Evolutionary conservation across 2,888 invertebrate species (phyloP).

Genomic region (Leucophora obtusa): DNA sequence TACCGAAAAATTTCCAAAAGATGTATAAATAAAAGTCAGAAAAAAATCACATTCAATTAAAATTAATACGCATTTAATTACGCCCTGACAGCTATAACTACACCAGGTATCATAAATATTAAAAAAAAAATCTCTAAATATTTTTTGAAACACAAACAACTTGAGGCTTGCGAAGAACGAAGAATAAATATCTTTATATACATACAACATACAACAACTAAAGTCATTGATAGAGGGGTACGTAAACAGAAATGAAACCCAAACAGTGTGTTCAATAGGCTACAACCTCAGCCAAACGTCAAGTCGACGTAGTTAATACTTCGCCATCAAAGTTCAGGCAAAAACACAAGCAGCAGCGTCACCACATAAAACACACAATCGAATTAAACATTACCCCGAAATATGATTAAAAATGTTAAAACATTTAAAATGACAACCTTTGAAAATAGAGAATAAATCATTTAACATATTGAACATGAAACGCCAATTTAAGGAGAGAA

Average conservation of each 20-base stretch:
- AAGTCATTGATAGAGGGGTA: slow-evolving; percentile 11
- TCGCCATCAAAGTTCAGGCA: slow-evolving; percentile 15
- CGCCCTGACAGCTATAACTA: slow-evolving; percentile 49
- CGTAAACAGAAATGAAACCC: background rate
- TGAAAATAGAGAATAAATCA: background rate
- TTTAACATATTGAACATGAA: background rate
- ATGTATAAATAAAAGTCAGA: slow-evolving; percentile 11
- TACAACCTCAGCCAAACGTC: background rate
- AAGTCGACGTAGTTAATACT: background rate
- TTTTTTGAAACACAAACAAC: background rate
- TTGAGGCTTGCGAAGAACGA: background rate
- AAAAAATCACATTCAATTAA: slow-evolving; percentile 63
- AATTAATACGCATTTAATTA: slow-evolving; percentile 66
- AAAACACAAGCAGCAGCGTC: background rate
- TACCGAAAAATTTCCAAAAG: slow-evolving; percentile 11
- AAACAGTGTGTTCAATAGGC: slow-evolving; percentile 9
- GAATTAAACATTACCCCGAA: slow-evolving; percentile 37
- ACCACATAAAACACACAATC: slow-evolving; percentile 28
- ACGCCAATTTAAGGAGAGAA: background rate
- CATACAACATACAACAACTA: slow-evolving; percentile 34
- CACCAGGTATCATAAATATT: slow-evolving; percentile 30
- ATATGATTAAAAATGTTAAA: slow-evolving; percentile 23
- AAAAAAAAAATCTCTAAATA: background rate
- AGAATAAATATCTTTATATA: slow-evolving; percentile 34
- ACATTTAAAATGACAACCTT: slow-evolving; percentile 28